Evolutionary conservation across 64 coral and sea anemone species (phyloP), one percentile per base, ranked within the genome.

Genomic region (Pocillopora verrucosa): DNA sequence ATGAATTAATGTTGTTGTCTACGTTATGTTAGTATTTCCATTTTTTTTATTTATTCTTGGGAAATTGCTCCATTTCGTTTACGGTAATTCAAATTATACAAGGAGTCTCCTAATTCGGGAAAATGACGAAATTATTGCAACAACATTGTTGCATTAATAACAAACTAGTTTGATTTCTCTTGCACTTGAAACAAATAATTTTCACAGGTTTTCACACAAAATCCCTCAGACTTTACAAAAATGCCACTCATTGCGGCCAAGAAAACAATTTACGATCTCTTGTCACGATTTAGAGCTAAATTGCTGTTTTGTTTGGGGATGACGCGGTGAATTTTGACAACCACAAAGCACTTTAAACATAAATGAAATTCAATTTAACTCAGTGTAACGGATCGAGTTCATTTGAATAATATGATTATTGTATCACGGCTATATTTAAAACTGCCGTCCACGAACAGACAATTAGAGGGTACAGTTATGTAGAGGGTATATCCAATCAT

Each of bases 401-500:
- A 79, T 59, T 11, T 20, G 25, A 70, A 56, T 45, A 19, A 77
- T 19, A 79, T 60, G 51, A 20, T 15, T 59, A 26, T 10, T 20
- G 11, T 22, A 34, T 85, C 82, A 85, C 57, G 61, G 12, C 82
- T 85, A 85, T 72, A 85, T 72, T 72, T 85, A 85, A 72, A 37
- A 16, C 7, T 25, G 41, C 57, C 64, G 65, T 72, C 35, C 41
- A 13, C 11, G 13, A 20, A 81, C 15, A 56, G 9, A 77, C 13
- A 45, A 7, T 2, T 20, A 22, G 11, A 10, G 13, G 56, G 56
- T 56, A 22, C 67, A 68, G 51, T 57, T 38, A 63, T 38, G 26
- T 85, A 85, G 82, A 85, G 82, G 82, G 82, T 41, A 85, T 85
- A 85, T 72, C 82, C 69, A 68, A 51, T 51, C 41, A 51, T 51